phyloP scores from a whole-genome alignment of 2,888 invertebrate genomes.

The Geotrupes spiniger region DNA sequence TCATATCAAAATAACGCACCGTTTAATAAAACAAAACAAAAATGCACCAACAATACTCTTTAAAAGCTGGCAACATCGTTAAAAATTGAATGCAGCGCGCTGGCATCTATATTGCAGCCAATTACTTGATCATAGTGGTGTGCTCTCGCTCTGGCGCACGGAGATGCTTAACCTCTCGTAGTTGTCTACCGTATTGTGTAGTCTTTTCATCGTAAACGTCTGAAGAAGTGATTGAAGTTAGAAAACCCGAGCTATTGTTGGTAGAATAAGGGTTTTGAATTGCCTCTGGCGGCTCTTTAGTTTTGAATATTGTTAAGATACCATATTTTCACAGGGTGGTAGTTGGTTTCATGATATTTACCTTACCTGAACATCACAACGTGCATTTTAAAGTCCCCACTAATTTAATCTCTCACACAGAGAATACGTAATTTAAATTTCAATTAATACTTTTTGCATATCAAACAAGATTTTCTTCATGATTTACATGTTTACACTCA shows the following conservation, averaged over 20 bases:
- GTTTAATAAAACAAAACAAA: constrained; percentile 20
- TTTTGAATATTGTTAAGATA: constrained; percentile 1
- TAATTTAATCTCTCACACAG: too few relatives aligned
- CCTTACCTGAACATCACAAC: too few relatives aligned
- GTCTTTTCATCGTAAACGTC: constrained; percentile 23
- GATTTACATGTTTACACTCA: too few relatives aligned
- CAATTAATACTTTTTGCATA: too few relatives aligned
- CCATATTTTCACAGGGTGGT: background rate
- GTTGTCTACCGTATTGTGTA: constrained; percentile 17
- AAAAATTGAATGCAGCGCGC: constrained; percentile 26
- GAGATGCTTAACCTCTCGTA: constrained; percentile 1
- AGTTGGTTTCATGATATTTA: constrained; percentile 5
- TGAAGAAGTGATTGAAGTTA: constrained; percentile 24
- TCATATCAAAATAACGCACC: constrained; percentile 23
- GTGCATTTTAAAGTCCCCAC: too few relatives aligned
- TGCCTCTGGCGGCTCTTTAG: constrained; percentile 6
- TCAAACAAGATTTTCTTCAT: too few relatives aligned
- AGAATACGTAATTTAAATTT: too few relatives aligned
- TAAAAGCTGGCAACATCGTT: constrained; percentile 26
- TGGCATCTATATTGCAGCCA: constrained; percentile 30
- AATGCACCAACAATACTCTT: constrained; percentile 17
- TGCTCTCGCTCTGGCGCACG: constrained; percentile 9
- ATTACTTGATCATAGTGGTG: constrained; percentile 24
- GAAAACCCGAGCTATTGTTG: constrained; percentile 18
- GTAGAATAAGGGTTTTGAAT: constrained; percentile 9